phyloP scores from a whole-genome alignment of 2,888 invertebrate species.

The Exephanes ischioxanthus region DNA sequence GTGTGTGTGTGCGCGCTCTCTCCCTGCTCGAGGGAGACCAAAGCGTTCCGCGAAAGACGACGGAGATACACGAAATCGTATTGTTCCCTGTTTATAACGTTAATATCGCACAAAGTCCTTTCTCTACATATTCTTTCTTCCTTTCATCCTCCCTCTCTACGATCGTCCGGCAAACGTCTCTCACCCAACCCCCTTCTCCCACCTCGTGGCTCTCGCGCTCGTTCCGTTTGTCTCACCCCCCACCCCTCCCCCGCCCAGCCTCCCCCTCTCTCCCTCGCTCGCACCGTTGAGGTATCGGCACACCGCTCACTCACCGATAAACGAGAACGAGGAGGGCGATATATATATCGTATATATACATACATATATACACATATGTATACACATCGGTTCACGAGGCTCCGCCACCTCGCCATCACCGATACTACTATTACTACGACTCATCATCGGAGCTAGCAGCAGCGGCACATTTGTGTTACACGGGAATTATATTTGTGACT shows the following conservation, averaged over 20 bases:
- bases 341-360: constrained; percentile 27
- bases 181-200: constrained; percentile 34
- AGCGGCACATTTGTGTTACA: constrained; percentile 7
- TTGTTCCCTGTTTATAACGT: constrained; percentile 5
- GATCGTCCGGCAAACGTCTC: constrained; percentile 57
- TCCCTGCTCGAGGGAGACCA: neutral
- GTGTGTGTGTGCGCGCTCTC: neutral
- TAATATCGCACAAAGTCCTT: constrained; percentile 23
- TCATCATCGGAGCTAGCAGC: constrained; percentile 51
- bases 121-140: constrained; percentile 8
- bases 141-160: constrained; percentile 49
- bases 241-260: neutral
- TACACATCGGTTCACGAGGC: constrained; percentile 57
- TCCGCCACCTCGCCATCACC: constrained; percentile 55
- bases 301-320: constrained; percentile 62
- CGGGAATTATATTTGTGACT: constrained; percentile 13
- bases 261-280: constrained; percentile 52
- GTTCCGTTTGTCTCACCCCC: constrained; percentile 1
- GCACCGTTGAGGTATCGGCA: constrained; percentile 61
- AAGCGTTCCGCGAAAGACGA: neutral
- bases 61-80: constrained; percentile 2
- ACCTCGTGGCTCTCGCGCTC: constrained; percentile 33
- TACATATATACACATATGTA: constrained; percentile 52
- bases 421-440: constrained; percentile 45
- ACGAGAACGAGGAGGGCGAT: constrained; percentile 50